Conservation (phyloP, 2,113 vertebrate genomes). For the Spheniscus mendiculus region DNA sequence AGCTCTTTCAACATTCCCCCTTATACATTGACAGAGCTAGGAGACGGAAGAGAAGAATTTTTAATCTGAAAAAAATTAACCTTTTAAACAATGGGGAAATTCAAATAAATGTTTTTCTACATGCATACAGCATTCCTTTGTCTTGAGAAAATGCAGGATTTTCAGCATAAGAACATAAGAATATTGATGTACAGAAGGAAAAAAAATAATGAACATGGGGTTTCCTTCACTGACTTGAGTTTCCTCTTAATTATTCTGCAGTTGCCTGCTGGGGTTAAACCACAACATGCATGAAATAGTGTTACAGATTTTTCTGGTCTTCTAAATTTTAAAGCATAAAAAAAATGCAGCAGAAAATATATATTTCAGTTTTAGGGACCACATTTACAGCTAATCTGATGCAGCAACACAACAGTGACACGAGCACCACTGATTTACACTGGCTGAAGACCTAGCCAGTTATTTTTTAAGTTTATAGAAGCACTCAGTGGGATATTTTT, state of each 20-base stretch:
- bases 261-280: no score
- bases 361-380: background rate
- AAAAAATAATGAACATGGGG: fast-evolving
- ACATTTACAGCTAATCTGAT: background rate
- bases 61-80: background rate
- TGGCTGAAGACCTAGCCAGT: background rate
- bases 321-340: background rate
- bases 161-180: background rate
- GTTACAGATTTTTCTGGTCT: background rate
- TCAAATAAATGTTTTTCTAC: background rate
- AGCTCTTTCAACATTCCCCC: background rate
- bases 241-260: background rate
- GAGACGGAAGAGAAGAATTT: background rate
- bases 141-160: background rate
- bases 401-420: background rate
- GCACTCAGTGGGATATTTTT: background rate
- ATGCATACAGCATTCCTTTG: background rate
- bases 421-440: background rate
- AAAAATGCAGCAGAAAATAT: background rate
- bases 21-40: background rate
- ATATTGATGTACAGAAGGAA: background rate
- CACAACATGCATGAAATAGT: background rate
- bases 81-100: background rate
- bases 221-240: background rate
- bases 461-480: background rate